These are phyloP conservation scores for Eurypyga helias DNA, from an alignment of 2,113 vertebrate species.

Conservation along the genomic window DNA sequence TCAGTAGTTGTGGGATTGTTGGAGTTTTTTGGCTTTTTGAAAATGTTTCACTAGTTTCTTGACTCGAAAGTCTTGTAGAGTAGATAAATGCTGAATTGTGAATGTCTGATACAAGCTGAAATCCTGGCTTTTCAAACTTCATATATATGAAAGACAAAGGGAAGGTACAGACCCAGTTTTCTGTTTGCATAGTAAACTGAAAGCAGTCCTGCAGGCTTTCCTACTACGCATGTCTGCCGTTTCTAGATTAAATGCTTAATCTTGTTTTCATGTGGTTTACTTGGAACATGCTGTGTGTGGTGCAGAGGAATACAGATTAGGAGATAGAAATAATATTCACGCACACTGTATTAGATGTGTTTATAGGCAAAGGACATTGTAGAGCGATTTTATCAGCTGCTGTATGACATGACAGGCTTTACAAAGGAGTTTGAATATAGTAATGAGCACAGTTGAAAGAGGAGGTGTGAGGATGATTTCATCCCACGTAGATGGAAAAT, in stretches of 20 bases:
- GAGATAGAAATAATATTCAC: constrained; percentile 6
- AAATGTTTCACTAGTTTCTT: not conserved
- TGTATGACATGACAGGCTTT: not conserved
- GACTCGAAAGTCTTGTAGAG: not conserved
- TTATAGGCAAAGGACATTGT: not conserved
- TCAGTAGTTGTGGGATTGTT: not conserved
- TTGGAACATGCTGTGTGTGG: constrained; percentile 30
- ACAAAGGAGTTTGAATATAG: not conserved
- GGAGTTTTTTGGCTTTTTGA: not conserved
- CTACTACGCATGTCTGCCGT: not conserved
- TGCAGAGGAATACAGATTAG: constrained; percentile 47
- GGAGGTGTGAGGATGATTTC: not conserved
- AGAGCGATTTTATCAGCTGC: not conserved
- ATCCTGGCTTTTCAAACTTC: not conserved
- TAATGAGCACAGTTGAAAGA: not conserved
- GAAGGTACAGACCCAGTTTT: not conserved
- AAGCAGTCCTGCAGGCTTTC: constrained; percentile 21
- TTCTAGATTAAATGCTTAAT: constrained; percentile 35
- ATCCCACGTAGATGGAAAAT: not conserved
- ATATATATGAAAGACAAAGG: not conserved
- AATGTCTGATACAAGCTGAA: not conserved
- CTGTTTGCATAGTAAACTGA: not conserved
- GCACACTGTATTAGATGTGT: not conserved
- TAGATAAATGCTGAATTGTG: not conserved
- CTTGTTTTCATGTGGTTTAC: constrained; percentile 54